Percentiles rank a stretch among this genome's conserved stretches.
phyloP scores from a whole-genome alignment of 2,113 vertebrate genomes.

The Ameiurus melas region DNA sequence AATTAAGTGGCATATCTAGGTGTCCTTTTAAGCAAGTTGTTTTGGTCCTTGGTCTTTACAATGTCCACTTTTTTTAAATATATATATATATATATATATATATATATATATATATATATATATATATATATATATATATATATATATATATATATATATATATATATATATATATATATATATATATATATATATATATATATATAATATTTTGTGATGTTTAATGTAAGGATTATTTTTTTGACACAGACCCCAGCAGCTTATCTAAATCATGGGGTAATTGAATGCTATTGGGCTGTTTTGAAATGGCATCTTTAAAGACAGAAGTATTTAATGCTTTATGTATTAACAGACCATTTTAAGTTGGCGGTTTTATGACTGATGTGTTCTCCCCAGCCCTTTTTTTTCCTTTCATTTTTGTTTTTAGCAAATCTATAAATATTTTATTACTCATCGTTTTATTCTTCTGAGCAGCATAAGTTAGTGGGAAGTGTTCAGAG shows the following conservation, averaged over 20 bases:
- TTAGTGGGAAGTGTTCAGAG: conserved; percentile 8
- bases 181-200: too few species aligned
- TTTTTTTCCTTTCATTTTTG: not conserved
- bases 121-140: too few species aligned
- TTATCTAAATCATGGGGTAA: not conserved
- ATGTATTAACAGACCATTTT: not conserved
- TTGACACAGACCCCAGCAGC: not conserved
- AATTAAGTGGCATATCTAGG: not conserved
- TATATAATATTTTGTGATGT: not conserved
- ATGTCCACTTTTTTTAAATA: not conserved
- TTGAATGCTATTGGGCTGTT: conserved; percentile 6
- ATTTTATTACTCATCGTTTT: conserved; percentile 16
- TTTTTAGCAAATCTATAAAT: not conserved
- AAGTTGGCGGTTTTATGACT: not conserved
- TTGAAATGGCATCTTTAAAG: conserved; percentile 15
- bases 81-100: too few species aligned
- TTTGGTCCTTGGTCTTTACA: not conserved
- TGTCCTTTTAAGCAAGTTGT: not conserved
- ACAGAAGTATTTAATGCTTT: conserved; percentile 24
- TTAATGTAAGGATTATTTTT: conserved; percentile 24
- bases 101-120: too few species aligned
- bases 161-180: too few species aligned
- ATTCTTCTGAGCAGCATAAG: not conserved
- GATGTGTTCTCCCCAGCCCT: not conserved
- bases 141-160: too few species aligned